These are phyloP conservation scores for Hybognathus amarus DNA, from an alignment of 2,797 vertebrate species.

Conservation along the genomic window DNA sequence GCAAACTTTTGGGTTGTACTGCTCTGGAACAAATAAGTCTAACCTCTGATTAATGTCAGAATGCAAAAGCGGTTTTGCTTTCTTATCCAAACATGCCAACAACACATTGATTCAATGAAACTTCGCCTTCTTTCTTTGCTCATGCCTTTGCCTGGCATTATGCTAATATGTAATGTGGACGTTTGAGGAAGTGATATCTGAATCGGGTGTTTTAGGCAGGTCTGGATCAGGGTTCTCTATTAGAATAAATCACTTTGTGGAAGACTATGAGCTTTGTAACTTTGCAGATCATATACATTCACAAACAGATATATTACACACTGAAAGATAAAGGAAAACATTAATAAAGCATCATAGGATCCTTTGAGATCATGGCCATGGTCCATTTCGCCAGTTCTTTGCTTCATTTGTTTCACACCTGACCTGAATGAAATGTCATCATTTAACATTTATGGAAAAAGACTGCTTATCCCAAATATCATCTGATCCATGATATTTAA, in stretches of 20 bases:
- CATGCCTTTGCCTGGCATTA: neutral
- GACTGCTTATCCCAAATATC: neutral
- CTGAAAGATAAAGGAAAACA: neutral
- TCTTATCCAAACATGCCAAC: neutral
- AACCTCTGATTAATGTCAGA: neutral
- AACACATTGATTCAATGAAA: neutral
- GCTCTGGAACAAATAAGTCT: neutral
- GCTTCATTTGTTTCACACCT: neutral
- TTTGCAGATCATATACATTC: neutral
- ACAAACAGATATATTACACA: neutral
- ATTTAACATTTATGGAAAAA: neutral
- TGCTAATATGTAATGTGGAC: neutral
- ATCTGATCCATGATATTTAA: neutral
- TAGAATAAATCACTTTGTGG: neutral
- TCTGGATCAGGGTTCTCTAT: neutral
- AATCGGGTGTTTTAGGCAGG: neutral
- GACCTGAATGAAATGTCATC: neutral
- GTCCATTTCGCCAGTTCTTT: neutral
- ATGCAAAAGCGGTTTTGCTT: neutral
- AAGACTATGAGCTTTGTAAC: neutral
- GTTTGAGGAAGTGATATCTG: neutral
- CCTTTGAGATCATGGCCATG: neutral
- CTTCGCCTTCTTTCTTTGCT: neutral
- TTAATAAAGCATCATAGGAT: neutral
- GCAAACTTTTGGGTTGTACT: neutral